Conservation (phyloP, 2,888 invertebrate species). For the Polia nebulosa region DNA sequence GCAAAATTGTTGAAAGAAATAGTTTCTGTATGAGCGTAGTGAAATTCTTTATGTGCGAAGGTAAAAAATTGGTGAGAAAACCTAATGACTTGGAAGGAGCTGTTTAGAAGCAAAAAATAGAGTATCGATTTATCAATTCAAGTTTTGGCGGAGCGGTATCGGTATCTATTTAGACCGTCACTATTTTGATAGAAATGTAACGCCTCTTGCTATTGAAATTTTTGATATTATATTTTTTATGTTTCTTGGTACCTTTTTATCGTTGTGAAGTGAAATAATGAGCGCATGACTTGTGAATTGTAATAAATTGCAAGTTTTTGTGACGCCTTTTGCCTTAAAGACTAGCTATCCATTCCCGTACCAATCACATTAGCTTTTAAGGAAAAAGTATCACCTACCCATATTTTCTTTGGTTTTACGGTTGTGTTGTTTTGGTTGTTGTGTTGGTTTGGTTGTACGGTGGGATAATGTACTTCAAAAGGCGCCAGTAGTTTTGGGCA, state of each 20-base stretch:
- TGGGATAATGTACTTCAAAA: no score
- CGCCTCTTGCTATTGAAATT: conserved; percentile 35
- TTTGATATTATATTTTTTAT: conserved; percentile 27
- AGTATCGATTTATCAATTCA: conserved; percentile 57
- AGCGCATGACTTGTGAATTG: conserved; percentile 42
- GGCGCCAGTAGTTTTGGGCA: no score
- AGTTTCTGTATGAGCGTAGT: conserved; percentile 67
- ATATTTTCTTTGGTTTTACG: no score
- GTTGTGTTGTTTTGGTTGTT: no score
- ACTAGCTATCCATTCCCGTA: neutral
- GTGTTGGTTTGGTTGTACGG: no score
- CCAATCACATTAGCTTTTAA: neutral
- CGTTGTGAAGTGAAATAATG: conserved; percentile 30
- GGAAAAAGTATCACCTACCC: neutral
- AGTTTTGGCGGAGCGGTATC: conserved; percentile 44
- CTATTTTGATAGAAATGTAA: conserved; percentile 56
- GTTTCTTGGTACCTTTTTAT: conserved; percentile 23
- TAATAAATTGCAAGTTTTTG: conserved; percentile 39
- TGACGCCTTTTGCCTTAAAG: neutral
- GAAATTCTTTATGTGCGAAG: conserved; percentile 73
- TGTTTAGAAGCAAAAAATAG: conserved; percentile 59
- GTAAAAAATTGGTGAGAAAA: conserved; percentile 70
- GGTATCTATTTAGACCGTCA: conserved; percentile 52
- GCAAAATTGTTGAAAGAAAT: conserved; percentile 66
- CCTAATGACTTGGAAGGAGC: conserved; percentile 68